A percentile compares a stretch with the other conserved stretches of the same genome.
These are phyloP conservation scores for Pogonognathellus flavescens DNA, from an alignment of 1,140 invertebrate genomes.

Conservation along the genomic window DNA sequence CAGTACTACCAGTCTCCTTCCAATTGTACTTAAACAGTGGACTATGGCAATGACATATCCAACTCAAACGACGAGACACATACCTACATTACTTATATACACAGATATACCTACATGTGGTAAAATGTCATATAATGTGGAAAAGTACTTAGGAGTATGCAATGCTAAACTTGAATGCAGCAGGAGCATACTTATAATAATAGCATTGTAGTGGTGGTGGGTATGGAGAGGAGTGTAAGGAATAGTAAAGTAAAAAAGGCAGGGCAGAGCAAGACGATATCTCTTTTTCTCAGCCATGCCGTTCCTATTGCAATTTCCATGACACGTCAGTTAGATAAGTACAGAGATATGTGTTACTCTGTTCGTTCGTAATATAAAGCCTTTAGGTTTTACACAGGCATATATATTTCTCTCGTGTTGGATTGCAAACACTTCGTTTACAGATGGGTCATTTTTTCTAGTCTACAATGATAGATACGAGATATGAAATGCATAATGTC, in stretches of 20 bases:
- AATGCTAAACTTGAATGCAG: not conserved
- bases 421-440: not conserved
- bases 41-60: not conserved
- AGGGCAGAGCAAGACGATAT: conserved; percentile 26
- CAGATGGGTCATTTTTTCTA: conserved; percentile 39
- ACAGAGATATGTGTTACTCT: conserved; percentile 16
- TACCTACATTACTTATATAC: not conserved
- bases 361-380: not conserved
- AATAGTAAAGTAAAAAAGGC: conserved; percentile 13
- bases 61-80: not conserved
- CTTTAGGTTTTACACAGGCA: not conserved
- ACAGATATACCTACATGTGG: not conserved
- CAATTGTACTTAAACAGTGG: conserved; percentile 25
- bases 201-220: not conserved
- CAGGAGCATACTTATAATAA: no score
- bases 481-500: conserved; percentile 29
- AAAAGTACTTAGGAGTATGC: not conserved
- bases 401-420: not conserved
- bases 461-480: conserved; percentile 31
- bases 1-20: not conserved
- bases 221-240: not conserved
- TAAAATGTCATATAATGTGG: not conserved
- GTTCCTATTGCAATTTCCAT: conserved; percentile 30
- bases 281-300: conserved; percentile 47
- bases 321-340: conserved; percentile 45